These are phyloP conservation scores for Deroplatys truncata DNA, from an alignment of 2,888 invertebrate species.

Conservation along the genomic window DNA sequence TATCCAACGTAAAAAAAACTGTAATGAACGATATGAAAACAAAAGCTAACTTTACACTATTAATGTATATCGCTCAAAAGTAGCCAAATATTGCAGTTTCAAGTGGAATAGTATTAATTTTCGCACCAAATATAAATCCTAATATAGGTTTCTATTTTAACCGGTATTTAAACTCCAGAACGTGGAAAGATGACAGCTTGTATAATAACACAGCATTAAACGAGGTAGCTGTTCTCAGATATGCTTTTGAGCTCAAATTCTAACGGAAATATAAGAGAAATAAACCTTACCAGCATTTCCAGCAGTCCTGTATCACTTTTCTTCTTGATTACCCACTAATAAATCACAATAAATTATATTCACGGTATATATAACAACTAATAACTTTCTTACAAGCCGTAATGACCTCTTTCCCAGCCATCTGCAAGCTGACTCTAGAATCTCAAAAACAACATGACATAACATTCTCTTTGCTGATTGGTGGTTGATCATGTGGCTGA, in stretches of 20 bases:
- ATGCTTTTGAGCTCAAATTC: not conserved
- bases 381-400: constrained; percentile 21
- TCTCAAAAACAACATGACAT: constrained; percentile 22
- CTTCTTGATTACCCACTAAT: not conserved
- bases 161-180: not conserved
- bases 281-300: constrained; percentile 13
- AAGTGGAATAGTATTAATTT: not conserved
- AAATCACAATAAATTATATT: constrained; percentile 7
- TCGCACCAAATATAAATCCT: not conserved
- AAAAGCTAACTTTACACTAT: not conserved
- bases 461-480: constrained; percentile 15
- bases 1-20: no score
- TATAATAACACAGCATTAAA: not conserved
- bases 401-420: constrained; percentile 28
- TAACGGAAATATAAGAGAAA: not conserved
- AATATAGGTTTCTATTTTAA: not conserved
- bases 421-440: constrained; percentile 23
- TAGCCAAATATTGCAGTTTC: not conserved
- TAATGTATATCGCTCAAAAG: not conserved
- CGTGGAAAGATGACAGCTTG: not conserved
- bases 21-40: not conserved
- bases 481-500: constrained; percentile 20
- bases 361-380: constrained; percentile 19
- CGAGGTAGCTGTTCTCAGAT: not conserved
- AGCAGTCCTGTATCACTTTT: not conserved